Conservation (phyloP, 2,888 invertebrate species). For the Platycheirus albimanus region DNA sequence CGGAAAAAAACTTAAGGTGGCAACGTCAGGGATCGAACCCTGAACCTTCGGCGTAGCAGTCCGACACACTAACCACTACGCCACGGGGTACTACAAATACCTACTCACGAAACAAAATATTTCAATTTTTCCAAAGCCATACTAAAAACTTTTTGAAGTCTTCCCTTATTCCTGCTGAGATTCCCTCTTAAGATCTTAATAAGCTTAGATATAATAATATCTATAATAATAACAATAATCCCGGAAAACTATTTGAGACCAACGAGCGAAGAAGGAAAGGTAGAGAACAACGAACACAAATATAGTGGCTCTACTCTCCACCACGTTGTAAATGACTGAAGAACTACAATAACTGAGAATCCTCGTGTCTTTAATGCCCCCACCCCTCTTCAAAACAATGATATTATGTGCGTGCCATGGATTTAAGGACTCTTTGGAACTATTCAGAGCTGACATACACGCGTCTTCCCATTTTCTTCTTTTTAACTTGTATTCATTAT, state of each 20-base stretch:
- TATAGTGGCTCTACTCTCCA: background rate
- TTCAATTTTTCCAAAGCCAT: too few species aligned
- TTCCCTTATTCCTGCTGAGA: constrained; percentile 56
- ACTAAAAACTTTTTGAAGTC: constrained; percentile 54
- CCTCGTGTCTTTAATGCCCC: background rate
- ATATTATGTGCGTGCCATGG: constrained; percentile 13
- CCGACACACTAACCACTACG: too few species aligned
- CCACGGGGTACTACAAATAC: too few species aligned
- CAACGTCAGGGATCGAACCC: too few species aligned
- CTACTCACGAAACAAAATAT: too few species aligned
- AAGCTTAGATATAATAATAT: too few species aligned
- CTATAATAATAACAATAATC: too few species aligned
- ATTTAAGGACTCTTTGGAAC: constrained; percentile 44
- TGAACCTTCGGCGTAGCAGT: too few species aligned
- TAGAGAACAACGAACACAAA: constrained; percentile 18
- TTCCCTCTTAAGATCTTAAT: constrained; percentile 59
- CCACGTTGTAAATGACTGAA: constrained; percentile 19
- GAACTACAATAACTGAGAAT: too few species aligned
- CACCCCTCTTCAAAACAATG: background rate
- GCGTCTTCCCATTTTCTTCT: constrained; percentile 28
- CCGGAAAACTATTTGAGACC: constrained; percentile 54
- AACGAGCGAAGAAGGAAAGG: constrained; percentile 7
- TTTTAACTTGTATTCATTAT: constrained; percentile 39
- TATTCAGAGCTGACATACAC: constrained; percentile 40
- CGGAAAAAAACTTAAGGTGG: too few species aligned